A percentile compares a stretch with the other conserved stretches of the same genome.
These are phyloP conservation scores for Piaya cayana DNA, from an alignment of 2,113 vertebrate genomes.

Conservation along the genomic window DNA sequence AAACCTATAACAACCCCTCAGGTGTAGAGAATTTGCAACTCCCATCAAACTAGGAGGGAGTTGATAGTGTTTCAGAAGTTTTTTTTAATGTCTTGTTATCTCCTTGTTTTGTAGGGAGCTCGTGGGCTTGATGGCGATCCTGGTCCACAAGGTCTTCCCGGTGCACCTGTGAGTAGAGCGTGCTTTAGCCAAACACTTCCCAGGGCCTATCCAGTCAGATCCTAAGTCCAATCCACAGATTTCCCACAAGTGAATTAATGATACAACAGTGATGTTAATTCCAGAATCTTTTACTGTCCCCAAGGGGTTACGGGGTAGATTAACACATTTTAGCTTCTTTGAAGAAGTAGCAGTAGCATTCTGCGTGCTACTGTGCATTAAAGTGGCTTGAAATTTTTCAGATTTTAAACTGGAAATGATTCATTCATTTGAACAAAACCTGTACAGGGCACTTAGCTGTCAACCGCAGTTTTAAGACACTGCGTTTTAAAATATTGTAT, in stretches of 20 bases:
- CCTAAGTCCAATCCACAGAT: neutral
- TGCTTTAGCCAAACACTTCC: neutral
- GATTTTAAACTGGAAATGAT: neutral
- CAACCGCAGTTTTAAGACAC: neutral
- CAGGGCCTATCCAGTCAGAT: neutral
- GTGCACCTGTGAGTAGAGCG: constrained; percentile 84
- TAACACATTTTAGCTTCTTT: neutral
- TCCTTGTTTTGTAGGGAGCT: constrained; percentile 78
- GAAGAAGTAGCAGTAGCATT: too few species aligned
- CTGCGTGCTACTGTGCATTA: neutral
- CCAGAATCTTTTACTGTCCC: neutral
- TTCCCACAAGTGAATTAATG: neutral
- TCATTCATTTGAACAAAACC: neutral
- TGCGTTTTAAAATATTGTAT: neutral
- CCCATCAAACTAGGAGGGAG: neutral
- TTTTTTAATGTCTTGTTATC: neutral
- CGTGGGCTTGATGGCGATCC: constrained; percentile 91
- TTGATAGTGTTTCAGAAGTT: neutral
- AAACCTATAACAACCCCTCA: neutral
- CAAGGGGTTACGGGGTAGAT: neutral
- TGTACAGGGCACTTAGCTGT: accelerated
- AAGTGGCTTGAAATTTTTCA: neutral
- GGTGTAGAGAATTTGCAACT: neutral
- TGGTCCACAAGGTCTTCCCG: constrained; percentile 87
- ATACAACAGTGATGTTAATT: neutral